Conservation (phyloP, 2,888 invertebrate species). For the Amiota communis region DNA sequence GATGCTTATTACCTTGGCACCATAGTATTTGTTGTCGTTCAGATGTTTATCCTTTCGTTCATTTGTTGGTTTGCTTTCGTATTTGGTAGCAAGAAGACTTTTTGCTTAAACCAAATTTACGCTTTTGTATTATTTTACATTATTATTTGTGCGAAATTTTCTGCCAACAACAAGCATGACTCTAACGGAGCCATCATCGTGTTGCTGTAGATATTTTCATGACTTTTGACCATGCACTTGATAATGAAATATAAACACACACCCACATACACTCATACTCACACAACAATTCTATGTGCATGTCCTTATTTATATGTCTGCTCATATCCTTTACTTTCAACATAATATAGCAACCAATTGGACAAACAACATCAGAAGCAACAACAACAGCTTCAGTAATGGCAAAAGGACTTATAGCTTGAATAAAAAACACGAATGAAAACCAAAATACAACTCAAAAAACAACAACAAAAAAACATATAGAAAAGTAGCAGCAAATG, state of each 20-base stretch:
- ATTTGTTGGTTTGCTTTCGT: too few species aligned
- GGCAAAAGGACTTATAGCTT: conserved; percentile 5
- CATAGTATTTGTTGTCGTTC: conserved; percentile 30
- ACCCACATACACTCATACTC: conserved; percentile 28
- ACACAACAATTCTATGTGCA: conserved; percentile 26
- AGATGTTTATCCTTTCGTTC: too few species aligned
- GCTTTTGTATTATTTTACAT: conserved; percentile 58
- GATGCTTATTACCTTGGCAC: conserved; percentile 7
- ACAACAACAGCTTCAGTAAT: neutral
- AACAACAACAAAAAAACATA: conserved; percentile 28
- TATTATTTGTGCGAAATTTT: conserved; percentile 51
- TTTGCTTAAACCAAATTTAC: conserved; percentile 59
- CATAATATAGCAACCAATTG: conserved; percentile 37
- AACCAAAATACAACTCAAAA: conserved; percentile 9
- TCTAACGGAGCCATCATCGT: conserved; percentile 16
- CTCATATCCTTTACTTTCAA: conserved; percentile 39
- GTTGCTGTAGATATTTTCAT: conserved; percentile 50
- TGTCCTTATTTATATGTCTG: neutral
- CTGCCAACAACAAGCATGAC: neutral
- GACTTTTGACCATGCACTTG: conserved; percentile 50
- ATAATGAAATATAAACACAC: conserved; percentile 60
- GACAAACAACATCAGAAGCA: conserved; percentile 5
- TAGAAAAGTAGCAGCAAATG: conserved; percentile 45
- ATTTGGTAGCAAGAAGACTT: conserved; percentile 41
- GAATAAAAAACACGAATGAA: neutral